Evolutionary conservation across 2,113 vertebrate genomes (phyloP).

Genomic region (Sus scrofa): DNA sequence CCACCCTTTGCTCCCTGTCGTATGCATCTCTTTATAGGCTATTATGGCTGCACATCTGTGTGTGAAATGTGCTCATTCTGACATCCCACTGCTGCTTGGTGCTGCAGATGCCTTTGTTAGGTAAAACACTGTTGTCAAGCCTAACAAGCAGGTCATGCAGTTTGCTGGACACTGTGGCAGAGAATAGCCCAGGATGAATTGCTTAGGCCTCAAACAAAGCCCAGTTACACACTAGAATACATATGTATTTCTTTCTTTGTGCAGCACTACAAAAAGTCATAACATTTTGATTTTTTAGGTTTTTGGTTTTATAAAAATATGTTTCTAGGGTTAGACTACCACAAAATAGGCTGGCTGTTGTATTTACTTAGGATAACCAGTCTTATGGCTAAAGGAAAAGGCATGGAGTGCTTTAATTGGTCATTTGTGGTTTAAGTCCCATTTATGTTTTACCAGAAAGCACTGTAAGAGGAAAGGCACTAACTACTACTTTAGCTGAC

Average conservation of each 20-base stretch:
- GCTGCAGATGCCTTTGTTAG: constrained; percentile 94
- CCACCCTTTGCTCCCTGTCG: constrained; percentile 80
- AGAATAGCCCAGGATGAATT: constrained; percentile 86
- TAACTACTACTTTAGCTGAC: constrained; percentile 64
- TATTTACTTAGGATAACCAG: constrained; percentile 77
- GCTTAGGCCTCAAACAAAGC: constrained; percentile 81
- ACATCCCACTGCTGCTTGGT: constrained; percentile 94
- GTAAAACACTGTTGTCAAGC: constrained; percentile 93
- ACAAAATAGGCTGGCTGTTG: constrained; percentile 55
- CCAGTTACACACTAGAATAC: constrained; percentile 81
- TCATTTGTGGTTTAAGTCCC: constrained; percentile 82
- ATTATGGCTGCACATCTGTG: constrained; percentile 97
- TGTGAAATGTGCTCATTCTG: constrained; percentile 98
- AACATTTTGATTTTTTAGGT: constrained; percentile 60
- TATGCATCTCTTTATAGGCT: constrained; percentile 92
- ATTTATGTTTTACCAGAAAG: constrained; percentile 77
- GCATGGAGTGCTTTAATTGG: constrained; percentile 67
- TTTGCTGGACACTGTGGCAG: constrained; percentile 87
- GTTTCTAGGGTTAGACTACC: constrained; percentile 52
- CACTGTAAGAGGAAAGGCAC: constrained; percentile 60
- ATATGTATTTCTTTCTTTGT: constrained; percentile 82
- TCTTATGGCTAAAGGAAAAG: not conserved
- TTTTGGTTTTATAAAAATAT: constrained; percentile 52
- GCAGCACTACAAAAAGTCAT: constrained; percentile 69
- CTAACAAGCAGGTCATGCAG: constrained; percentile 93